phyloP scores from a whole-genome alignment of 2,888 invertebrate genomes.

The Lycia hirtaria region DNA sequence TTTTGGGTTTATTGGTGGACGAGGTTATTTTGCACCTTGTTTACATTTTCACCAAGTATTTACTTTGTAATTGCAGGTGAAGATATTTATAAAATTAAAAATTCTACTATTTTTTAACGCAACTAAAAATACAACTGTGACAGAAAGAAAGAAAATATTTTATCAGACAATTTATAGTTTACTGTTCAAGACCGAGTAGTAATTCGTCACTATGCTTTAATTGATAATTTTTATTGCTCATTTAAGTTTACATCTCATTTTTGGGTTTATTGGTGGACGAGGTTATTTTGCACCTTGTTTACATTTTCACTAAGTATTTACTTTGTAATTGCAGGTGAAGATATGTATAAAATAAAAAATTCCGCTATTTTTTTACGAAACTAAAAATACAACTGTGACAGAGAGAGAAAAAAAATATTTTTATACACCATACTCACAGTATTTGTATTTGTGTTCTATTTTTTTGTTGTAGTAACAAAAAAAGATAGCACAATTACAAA shows the following conservation, averaged over 20 bases:
- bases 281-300: background rate
- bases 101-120: no score
- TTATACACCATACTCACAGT: no score
- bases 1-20: conserved; percentile 3
- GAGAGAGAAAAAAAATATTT: no score
- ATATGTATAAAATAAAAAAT: no score
- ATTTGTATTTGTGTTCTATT: no score
- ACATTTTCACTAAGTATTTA: background rate
- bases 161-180: background rate
- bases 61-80: background rate
- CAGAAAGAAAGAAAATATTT: no score
- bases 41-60: background rate
- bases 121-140: no score
- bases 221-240: conserved; percentile 32
- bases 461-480: no score
- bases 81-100: background rate
- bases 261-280: conserved; percentile 1
- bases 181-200: conserved; percentile 15
- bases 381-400: no score
- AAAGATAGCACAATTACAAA: no score
- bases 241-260: conserved; percentile 26
- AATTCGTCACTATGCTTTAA: conserved; percentile 38
- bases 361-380: no score
- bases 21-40: background rate
- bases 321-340: background rate